Evolutionary conservation across 2,113 vertebrate species (phyloP).

Genomic region (Taurulus bubalis): DNA sequence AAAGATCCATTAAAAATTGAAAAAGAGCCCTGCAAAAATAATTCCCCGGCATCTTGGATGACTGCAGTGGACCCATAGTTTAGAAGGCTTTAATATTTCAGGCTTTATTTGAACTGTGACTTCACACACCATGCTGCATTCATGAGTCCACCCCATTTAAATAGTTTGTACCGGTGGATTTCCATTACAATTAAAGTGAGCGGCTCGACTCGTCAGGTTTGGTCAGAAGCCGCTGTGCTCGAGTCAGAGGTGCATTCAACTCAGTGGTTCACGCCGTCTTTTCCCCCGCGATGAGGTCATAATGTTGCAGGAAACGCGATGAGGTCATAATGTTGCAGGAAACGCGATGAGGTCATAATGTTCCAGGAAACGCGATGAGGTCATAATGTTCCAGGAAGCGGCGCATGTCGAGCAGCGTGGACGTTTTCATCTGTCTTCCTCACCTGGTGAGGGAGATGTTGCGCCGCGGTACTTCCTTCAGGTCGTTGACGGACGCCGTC

Average conservation of each 20-base stretch:
- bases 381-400: too few relatives aligned
- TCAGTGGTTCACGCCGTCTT: not conserved
- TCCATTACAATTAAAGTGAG: conserved; percentile 7
- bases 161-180: not conserved
- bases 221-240: not conserved
- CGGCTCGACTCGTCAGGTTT: not conserved
- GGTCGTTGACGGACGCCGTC: conserved; percentile 95
- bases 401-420: too few relatives aligned
- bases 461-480: conserved; percentile 96
- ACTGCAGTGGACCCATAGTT: conserved; percentile 4
- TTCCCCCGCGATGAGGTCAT: too few relatives aligned
- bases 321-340: too few relatives aligned
- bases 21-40: not conserved
- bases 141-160: not conserved
- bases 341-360: too few relatives aligned
- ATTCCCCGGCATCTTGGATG: conserved; percentile 30
- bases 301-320: too few relatives aligned
- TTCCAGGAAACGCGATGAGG: too few relatives aligned
- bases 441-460: conserved; percentile 97
- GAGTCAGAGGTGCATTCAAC: not conserved
- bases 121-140: conserved; percentile 12
- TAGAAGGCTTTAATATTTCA: conserved; percentile 34
- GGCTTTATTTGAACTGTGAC: conserved; percentile 30
- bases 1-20: conserved; percentile 42
- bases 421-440: conserved; percentile 32